These are phyloP conservation scores for Petrolisthes manimaculis DNA, from an alignment of 2,888 invertebrate genomes.

Conservation along the genomic window DNA sequence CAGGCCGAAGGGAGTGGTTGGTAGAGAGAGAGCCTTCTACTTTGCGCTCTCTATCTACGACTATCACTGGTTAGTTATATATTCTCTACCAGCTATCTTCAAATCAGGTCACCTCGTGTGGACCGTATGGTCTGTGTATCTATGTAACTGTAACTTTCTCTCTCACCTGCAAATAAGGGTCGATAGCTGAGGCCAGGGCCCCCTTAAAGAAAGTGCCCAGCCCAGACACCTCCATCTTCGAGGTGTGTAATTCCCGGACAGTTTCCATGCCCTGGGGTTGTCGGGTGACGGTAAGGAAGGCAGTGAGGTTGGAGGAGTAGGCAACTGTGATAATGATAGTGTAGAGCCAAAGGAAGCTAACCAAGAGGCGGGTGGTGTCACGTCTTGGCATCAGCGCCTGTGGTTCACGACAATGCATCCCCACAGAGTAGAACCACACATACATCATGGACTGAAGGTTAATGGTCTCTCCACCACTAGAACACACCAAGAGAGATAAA, in stretches of 20 bases:
- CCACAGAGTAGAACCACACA: conserved; percentile 27
- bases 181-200: conserved; percentile 58
- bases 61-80: no score
- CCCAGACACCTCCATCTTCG: conserved; percentile 40
- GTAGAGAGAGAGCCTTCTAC: no score
- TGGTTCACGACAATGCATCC: conserved; percentile 36
- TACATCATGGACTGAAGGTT: conserved; percentile 20
- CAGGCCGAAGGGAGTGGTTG: no score
- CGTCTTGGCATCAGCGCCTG: conserved; percentile 6
- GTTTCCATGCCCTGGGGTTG: conserved; percentile 61
- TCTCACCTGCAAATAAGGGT: conserved; percentile 57
- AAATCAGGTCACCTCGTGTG: no score
- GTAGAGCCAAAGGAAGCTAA: conserved; percentile 54
- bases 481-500: not conserved
- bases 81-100: no score
- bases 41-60: no score
- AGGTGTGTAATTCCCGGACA: conserved; percentile 37
- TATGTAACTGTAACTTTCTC: no score
- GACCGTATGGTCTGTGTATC: no score
- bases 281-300: conserved; percentile 66
- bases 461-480: conserved; percentile 28
- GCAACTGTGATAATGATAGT: conserved; percentile 60
- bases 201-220: conserved; percentile 61
- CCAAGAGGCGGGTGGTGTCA: conserved; percentile 19
- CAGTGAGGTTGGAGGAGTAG: conserved; percentile 67